Evolutionary conservation across 2,113 vertebrate genomes (phyloP), one percentile per base, ranked within the genome.

Genomic region (Lophotis ruficrista): DNA sequence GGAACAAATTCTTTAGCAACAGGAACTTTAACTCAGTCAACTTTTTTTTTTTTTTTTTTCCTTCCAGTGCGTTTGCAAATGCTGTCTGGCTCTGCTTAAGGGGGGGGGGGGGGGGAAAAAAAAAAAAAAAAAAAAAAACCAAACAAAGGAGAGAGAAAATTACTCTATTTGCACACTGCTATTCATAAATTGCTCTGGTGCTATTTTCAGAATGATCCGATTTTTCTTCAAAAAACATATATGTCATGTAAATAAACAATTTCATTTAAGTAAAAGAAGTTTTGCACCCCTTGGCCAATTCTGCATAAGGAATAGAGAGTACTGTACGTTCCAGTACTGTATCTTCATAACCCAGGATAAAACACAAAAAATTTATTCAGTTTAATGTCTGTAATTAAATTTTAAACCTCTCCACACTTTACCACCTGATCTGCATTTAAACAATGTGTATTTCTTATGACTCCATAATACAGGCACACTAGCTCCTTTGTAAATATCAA

Each of bases 1-100:
- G 82, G 77, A 95, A 70, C 35, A 90, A 85, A 85, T 92, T 90
- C 90, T 95, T 91, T 80, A 96, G 82, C 79, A 91, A 88, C 79
- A 95, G 75, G 87, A 93, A 80, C 75, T 88, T 90, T 37, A 77
- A 73, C 81, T 66, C 68, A 68, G 91, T 60, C 82, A 91, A 70
- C 33, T 28, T 68, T 86, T 28, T 33, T 28, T 68, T 86, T 28
- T 21, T 43, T 5, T 61, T 12, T 9, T 20, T 3, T 13, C 45
- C 50, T 37, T 37, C 56, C 27, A 30, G 50, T 76, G 71, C 68
- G 90, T 33, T 79, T 88, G 70, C 82, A 93, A 93, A 83, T 47
- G n/a, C 31, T 65, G 45, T 18, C 58, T 76, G 70, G 47, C 54
- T 91, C 35, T 4, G 10, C 66, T 78, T 72, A 35, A 84, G 58